A percentile compares a stretch with the other conserved stretches of the same genome.
These are phyloP conservation scores for Phyllotreta striolata DNA, from an alignment of 2,888 invertebrate species.

Conservation along the genomic window DNA sequence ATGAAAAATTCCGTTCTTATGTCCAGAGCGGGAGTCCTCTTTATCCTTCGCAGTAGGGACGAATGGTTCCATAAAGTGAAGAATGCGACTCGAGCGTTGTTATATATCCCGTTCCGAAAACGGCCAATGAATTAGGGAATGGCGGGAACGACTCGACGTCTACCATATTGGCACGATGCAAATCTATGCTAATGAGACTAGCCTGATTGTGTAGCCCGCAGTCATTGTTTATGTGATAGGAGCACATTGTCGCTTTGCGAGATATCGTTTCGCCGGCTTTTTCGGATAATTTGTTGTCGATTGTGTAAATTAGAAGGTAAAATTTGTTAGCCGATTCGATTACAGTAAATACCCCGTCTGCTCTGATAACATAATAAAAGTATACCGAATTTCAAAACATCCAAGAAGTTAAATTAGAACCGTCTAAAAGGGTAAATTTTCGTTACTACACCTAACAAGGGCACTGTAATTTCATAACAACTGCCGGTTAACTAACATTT, in stretches of 20 bases:
- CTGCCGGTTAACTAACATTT: conserved; percentile 1
- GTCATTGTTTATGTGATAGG: conserved; percentile 45
- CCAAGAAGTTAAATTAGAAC: too few relatives aligned
- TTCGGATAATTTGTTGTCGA: conserved; percentile 39
- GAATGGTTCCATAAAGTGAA: conserved; percentile 45
- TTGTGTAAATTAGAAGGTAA: conserved; percentile 28
- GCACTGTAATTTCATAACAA: neutral
- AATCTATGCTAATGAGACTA: conserved; percentile 57
- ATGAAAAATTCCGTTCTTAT: conserved; percentile 34
- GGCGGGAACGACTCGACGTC: conserved; percentile 51
- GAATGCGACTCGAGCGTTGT: conserved; percentile 45
- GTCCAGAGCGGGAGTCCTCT: conserved; percentile 38
- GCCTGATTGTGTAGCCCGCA: conserved; percentile 51
- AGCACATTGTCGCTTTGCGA: conserved; percentile 41
- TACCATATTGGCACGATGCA: conserved; percentile 57
- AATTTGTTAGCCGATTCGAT: conserved; percentile 16
- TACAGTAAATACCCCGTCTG: conserved; percentile 9
- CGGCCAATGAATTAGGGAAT: conserved; percentile 52
- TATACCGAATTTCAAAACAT: too few relatives aligned
- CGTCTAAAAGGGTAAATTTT: too few relatives aligned
- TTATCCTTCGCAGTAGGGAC: conserved; percentile 41
- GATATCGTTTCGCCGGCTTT: conserved; percentile 34
- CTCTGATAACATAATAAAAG: neutral
- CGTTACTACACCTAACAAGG: too few relatives aligned
- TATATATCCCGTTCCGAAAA: conserved; percentile 47